Conservation (phyloP, 2,113 vertebrate species). For the Chlorocebus sabaeus region DNA sequence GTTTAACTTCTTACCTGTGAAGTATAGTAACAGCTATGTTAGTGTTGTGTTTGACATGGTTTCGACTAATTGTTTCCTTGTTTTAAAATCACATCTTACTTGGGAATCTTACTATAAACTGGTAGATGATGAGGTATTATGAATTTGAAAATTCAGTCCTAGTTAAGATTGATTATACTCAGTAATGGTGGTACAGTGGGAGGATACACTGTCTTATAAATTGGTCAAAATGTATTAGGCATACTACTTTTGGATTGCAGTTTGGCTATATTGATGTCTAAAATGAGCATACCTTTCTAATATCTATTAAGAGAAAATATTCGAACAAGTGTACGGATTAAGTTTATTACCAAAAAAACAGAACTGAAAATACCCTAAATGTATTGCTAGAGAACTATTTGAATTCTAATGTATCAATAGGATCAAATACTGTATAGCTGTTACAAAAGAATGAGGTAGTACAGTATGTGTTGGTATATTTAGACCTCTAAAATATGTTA, state of each 20-base stretch:
- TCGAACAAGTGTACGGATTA: not conserved
- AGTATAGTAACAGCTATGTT: not conserved
- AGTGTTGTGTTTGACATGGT: not conserved
- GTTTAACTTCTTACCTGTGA: not conserved
- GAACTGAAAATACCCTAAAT: not conserved
- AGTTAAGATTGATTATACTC: not conserved
- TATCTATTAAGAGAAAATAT: not conserved
- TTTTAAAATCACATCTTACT: conserved; percentile 8
- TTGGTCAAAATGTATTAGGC: conserved; percentile 20
- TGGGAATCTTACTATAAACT: not conserved
- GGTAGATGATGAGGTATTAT: not conserved
- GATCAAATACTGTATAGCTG: not conserved
- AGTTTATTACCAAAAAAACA: not conserved
- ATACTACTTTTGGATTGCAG: not conserved
- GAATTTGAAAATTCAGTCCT: conserved; percentile 18
- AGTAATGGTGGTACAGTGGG: not conserved
- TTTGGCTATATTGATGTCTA: not conserved
- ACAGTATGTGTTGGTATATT: not conserved
- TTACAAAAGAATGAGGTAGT: not conserved
- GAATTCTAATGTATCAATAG: not conserved
- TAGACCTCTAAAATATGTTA: conserved; percentile 1
- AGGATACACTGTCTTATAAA: not conserved
- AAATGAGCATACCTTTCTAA: not conserved
- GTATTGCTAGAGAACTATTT: not conserved
- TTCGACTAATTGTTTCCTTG: not conserved